These are phyloP conservation scores for Nothura maculosa DNA, from an alignment of 2,797 vertebrate genomes.

Conservation along the genomic window DNA sequence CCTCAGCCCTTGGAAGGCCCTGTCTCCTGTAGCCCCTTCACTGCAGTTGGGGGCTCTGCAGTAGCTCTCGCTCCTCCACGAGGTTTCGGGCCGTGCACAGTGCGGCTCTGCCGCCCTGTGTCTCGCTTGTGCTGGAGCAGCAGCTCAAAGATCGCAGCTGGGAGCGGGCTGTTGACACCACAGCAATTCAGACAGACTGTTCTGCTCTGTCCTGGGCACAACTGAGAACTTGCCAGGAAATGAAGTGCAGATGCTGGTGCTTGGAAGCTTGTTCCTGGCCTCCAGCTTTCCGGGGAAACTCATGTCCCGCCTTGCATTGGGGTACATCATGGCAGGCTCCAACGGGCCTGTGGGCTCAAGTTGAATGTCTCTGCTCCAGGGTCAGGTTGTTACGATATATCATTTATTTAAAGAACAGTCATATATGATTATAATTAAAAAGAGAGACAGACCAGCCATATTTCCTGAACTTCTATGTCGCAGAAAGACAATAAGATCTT, in stretches of 20 bases:
- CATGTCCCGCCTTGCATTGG: not conserved
- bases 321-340: not conserved
- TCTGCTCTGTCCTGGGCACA: not conserved
- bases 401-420: no score
- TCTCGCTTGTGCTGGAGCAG: not conserved
- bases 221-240: not conserved
- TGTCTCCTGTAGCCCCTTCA: not conserved
- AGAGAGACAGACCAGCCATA: not conserved
- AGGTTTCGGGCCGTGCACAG: not conserved
- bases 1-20: not conserved
- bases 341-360: not conserved
- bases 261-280: not conserved
- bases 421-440: no score
- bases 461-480: not conserved
- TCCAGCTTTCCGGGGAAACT: not conserved
- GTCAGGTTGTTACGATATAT: not conserved
- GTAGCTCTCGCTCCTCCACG: accelerated
- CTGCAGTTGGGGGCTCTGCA: not conserved
- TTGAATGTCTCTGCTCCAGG: not conserved
- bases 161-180: not conserved
- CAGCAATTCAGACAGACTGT: not conserved
- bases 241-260: not conserved
- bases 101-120: not conserved
- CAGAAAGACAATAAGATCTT: no score
- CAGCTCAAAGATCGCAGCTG: not conserved